Base-by-base conservation (phyloP, 2,888 invertebrate species). In the Lapara coniferarum region DNA sequence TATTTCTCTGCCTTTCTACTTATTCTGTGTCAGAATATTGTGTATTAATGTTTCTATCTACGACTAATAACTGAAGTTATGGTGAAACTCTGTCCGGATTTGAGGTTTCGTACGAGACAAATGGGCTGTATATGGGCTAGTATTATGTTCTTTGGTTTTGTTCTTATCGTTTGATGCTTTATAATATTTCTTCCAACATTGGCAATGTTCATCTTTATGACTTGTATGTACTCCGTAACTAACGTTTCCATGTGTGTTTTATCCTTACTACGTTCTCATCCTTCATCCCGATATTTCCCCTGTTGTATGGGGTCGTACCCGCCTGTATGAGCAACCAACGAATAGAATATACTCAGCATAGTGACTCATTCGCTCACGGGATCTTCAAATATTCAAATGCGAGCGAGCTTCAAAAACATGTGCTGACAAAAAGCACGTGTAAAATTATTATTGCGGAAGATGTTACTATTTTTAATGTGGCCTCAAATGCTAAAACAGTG, bases 11-110 rank as follows among this genome's bases (percentile, higher is more conserved):
- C 37, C 66, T 49, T 53, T 13, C 68, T 58, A 37, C 16, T 51
- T 59, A 16, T 16, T 68, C 49, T 67, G 58, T 51, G 52, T 87
- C 87, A 85, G 85, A 87, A 85, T 81, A 81, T 25, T 75, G 74
- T 75, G 81, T 74, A 66, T 66, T 66, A 67, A 56, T 67, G 55
- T 55, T 67, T 46, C 53, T 44, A 10, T 55, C 52, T 53, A 55
- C n/a, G 37, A n/a, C 66, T 53, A 53, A 37, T 66, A 44, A 53
- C 46, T 66, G 30, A 25, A 53, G n/a, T 66, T 30, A 66, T 66
- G 66, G 66, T 66, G 51, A 66, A 51, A 0, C 16, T 30, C 19
- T 63, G 19, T n/a, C 19, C 16, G 5, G 13, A 10, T 63, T 49
- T 63, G 44, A 46, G 59, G 44, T 16, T 46, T 10, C 46, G 10